Percentiles rank a stretch among this genome's conserved stretches.
Conservation (phyloP, 2,113 vertebrate species). For the Loxodonta africana region DNA sequence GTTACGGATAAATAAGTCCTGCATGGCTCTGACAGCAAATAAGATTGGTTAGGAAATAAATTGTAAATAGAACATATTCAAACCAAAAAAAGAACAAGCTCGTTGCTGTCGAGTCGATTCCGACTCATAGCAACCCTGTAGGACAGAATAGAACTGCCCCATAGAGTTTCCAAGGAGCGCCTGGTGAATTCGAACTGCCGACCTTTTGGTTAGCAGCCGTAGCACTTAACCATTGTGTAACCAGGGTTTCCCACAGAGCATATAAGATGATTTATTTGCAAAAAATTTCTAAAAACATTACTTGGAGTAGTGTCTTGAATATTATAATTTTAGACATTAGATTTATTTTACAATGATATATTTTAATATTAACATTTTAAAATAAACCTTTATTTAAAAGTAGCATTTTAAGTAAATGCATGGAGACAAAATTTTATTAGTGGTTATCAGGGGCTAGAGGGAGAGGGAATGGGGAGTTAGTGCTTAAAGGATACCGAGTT, state of each 20-base stretch:
- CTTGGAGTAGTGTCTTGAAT: not conserved
- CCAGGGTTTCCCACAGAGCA: not conserved
- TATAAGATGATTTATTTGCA: slow-evolving; percentile 30
- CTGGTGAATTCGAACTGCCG: too few relatives aligned
- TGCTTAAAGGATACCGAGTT: not conserved
- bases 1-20: slow-evolving; percentile 28
- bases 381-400: slow-evolving; percentile 6
- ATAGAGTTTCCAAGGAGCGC: too few relatives aligned
- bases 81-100: too few relatives aligned
- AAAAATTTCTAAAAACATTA: slow-evolving; percentile 4
- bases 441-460: not conserved
- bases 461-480: not conserved
- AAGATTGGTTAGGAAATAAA: not conserved
- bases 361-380: slow-evolving; percentile 26
- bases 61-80: not conserved
- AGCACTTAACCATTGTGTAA: too few relatives aligned
- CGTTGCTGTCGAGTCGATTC: too few relatives aligned
- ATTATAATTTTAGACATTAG: not conserved
- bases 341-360: not conserved
- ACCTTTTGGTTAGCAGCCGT: too few relatives aligned
- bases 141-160: too few relatives aligned
- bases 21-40: not conserved
- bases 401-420: not conserved
- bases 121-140: too few relatives aligned
- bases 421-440: not conserved